Evolutionary conservation across 23 tunicate species (phyloP).

Genomic region (Aplidium turbinatum): DNA sequence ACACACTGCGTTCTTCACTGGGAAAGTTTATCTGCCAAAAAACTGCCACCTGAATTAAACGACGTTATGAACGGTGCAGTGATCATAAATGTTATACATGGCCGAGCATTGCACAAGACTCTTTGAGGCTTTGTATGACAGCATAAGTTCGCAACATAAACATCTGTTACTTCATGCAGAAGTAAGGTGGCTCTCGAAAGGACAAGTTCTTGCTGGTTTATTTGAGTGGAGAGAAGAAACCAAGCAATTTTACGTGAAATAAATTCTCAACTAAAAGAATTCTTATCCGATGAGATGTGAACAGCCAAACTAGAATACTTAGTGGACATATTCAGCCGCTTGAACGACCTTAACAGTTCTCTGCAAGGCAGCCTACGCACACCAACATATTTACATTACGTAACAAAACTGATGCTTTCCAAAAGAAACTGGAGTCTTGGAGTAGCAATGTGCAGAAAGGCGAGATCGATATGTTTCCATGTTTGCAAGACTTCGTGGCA

Average conservation of each 20-base stretch:
- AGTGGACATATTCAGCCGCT: slow-evolving; percentile 71
- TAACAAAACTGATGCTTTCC: slow-evolving; percentile 75
- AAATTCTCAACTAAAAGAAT: slow-evolving; percentile 61
- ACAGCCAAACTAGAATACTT: slow-evolving; percentile 59
- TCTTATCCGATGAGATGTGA: slow-evolving; percentile 71
- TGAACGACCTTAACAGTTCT: slow-evolving; percentile 67
- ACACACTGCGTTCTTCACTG: slow-evolving; percentile 54
- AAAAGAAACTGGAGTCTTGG: slow-evolving; percentile 51
- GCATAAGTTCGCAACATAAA: slow-evolving; percentile 52
- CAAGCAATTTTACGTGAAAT: slow-evolving; percentile 30
- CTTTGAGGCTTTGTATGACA: slow-evolving; percentile 58
- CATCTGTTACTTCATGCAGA: slow-evolving; percentile 51
- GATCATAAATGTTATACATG: slow-evolving; percentile 40
- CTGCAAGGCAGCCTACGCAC: slow-evolving; percentile 52
- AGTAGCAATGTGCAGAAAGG: slow-evolving; percentile 62
- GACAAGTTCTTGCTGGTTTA: slow-evolving; percentile 38
- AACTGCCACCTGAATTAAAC: slow-evolving; percentile 53
- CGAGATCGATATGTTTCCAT: slow-evolving; percentile 69
- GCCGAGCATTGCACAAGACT: slow-evolving; percentile 59
- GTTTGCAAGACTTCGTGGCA: slow-evolving; percentile 55
- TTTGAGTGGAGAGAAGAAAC: slow-evolving; percentile 44
- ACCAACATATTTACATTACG: slow-evolving; percentile 61
- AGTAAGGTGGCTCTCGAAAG: slow-evolving; percentile 58
- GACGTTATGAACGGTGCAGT: slow-evolving; percentile 41
- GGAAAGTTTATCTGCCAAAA: slow-evolving; percentile 58